Evolutionary conservation across 2,888 invertebrate species (phyloP).

Genomic region (Pogonocherus hispidulus): DNA sequence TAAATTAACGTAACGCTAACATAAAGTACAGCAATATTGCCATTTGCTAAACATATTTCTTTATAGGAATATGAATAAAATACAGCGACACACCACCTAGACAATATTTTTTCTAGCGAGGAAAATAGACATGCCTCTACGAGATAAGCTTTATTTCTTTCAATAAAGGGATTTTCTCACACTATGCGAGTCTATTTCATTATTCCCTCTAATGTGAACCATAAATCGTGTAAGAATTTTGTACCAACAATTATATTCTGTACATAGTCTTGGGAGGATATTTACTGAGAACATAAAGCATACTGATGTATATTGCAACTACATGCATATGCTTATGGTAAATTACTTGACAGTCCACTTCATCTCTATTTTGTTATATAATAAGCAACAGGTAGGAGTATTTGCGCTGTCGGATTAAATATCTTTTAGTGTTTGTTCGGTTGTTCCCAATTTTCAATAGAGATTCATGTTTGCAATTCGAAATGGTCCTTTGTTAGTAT

Average conservation of each 20-base stretch:
- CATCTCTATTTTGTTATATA: background rate
- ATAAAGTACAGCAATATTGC: too few relatives aligned
- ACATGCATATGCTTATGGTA: background rate
- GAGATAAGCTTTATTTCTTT: background rate
- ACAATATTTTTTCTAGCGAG: background rate
- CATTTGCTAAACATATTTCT: too few relatives aligned
- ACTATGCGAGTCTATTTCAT: background rate
- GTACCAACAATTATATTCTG: background rate
- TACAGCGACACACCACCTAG: too few relatives aligned
- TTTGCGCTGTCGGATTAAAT: too few relatives aligned
- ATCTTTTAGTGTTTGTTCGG: too few relatives aligned
- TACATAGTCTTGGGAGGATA: slow-evolving; percentile 2
- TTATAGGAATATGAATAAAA: too few relatives aligned
- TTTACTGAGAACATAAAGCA: background rate
- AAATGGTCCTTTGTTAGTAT: too few relatives aligned
- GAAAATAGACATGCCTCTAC: background rate
- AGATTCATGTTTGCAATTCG: too few relatives aligned
- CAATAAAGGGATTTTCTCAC: background rate
- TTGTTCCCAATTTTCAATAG: too few relatives aligned
- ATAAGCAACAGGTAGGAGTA: background rate
- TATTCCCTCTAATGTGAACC: background rate
- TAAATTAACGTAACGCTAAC: too few relatives aligned
- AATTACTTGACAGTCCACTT: background rate
- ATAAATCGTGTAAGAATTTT: background rate
- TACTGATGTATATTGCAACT: background rate